Base-by-base conservation (phyloP, 1,140 invertebrate genomes). In the Prorops nasuta region DNA sequence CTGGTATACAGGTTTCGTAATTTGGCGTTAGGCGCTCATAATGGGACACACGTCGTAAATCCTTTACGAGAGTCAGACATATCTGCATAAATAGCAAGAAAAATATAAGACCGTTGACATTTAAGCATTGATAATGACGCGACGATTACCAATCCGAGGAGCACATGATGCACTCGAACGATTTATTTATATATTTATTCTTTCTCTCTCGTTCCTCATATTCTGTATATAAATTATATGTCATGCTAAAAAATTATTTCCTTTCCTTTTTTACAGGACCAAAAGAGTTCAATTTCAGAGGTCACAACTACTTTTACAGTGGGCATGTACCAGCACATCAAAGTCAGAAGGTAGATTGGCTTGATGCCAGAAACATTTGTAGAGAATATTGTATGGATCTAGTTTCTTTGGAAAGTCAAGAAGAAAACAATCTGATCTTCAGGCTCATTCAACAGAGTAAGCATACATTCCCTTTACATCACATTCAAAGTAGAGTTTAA, bases 361-460 rank as follows among this genome's bases (percentile, higher is more conserved):
- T 94, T 47, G 91, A 94, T 57, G 91, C 89, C 14, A 85, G 91
- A 59, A 95, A 95, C 72, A 83, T 90, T 51, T 95, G 92, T 75
- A 82, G 92, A 49, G 89, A 92, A 71, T 92, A 92, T 70, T 95
- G 92, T 73, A 95, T 95, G 92, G 91, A 94, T 69, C 82, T 92
- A 35, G 86, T 94, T 3, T 90, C 90, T 1, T 79, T 94, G 60
- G 92, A 95, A 72, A 88, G 88, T 1, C 88, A 92, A 74, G 89
- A 92, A 70, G 91, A 95, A 71, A 92, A 93, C 66, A 91, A 93
- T 69, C 83, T 94, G 56, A 85, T 94, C 68, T 90, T 89, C 81
- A 87, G 86, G 65, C 81, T 93, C 9, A 90, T 94, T 49, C 87
- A 90, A 76, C 85, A 90, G 76, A 89, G 88, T 91, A 73, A 82